phyloP scores from a whole-genome alignment of 2,113 vertebrate species.

The Pimephales promelas region DNA sequence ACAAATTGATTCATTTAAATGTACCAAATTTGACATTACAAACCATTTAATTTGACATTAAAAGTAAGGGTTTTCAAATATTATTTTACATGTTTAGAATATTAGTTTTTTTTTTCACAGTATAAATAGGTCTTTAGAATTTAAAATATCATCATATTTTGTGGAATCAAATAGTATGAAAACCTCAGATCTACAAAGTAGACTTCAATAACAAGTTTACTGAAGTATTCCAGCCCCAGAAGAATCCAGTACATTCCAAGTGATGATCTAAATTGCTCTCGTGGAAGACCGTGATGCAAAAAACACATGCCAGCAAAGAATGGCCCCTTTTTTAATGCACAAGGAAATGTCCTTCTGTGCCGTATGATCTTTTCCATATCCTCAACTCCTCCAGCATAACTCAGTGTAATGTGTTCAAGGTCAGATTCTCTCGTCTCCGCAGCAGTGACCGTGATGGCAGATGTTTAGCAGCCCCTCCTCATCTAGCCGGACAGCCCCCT shows the following conservation, averaged over 20 bases:
- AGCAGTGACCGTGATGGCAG: conserved; percentile 37
- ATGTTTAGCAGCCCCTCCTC: conserved; percentile 41
- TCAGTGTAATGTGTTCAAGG: conserved; percentile 5
- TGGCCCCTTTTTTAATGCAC: conserved; percentile 3
- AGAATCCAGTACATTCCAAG: not conserved
- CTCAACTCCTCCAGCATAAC: not conserved
- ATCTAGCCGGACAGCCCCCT: not conserved
- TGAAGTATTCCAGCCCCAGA: not conserved
- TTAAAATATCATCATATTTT: no score
- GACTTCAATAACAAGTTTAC: not conserved
- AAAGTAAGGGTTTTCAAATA: no score
- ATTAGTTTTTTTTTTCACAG: no score
- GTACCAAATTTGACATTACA: no score
- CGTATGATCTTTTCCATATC: conserved; percentile 15
- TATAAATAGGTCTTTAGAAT: no score
- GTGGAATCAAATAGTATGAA: not conserved
- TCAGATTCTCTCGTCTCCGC: conserved; percentile 21
- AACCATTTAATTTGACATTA: no score
- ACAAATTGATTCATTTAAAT: no score
- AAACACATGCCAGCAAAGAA: conserved; percentile 14
- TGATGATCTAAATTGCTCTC: conserved; percentile 16
- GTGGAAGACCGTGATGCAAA: conserved; percentile 7
- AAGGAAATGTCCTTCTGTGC: not conserved
- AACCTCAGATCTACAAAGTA: not conserved
- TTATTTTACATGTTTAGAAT: no score